Evolutionary conservation across 2,888 invertebrate genomes (phyloP), one percentile per base, ranked within the genome.

Genomic region (Schizotus pectinicornis): DNA sequence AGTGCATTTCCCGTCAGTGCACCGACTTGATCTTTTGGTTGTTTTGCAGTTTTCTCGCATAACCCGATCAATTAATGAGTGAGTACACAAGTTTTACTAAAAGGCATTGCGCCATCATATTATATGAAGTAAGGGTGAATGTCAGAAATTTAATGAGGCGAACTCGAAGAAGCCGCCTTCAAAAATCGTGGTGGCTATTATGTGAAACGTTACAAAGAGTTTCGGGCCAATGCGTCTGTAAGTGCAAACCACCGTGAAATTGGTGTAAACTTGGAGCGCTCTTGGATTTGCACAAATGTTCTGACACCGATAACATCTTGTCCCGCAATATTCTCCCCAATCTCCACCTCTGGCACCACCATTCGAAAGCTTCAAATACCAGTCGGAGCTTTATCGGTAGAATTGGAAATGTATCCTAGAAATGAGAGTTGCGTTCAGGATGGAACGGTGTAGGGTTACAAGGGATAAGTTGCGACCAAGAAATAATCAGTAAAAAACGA

Each of bases 241-340:
- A 62, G 64, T 62, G 65, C 71, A 72, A 70, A 70, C 72, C 70
- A 64, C 69, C 72, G 70, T 68, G 67, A 74, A 74, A 74, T 74
- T 69, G 70, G 64, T 70, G 70, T 72, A 71, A 73, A 71, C 70
- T 72, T 72, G 68, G 68, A 63, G 65, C 64, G 59, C 67, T 66
- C 67, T 7, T 55, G 66, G 59, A 61, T 70, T 69, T 71, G 36
- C 51, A 59, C 56, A 51, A 56, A 51, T 56, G 39, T 39, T 53
- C 53, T 63, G 61, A 68, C 70, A 71, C 71, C 67, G 72, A 73
- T 72, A 72, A 67, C 56, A 70, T 71, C 70, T 64, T 22, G 39
- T n/a, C 12, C 12, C 42, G 35, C 42, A 31, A 42, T 53, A 22
- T 22, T 22, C 22, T 22, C 22, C n/a, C n/a, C 22, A 22, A 22